phyloP scores from a whole-genome alignment of 1,140 invertebrate species.

The Spodoptera litura region DNA sequence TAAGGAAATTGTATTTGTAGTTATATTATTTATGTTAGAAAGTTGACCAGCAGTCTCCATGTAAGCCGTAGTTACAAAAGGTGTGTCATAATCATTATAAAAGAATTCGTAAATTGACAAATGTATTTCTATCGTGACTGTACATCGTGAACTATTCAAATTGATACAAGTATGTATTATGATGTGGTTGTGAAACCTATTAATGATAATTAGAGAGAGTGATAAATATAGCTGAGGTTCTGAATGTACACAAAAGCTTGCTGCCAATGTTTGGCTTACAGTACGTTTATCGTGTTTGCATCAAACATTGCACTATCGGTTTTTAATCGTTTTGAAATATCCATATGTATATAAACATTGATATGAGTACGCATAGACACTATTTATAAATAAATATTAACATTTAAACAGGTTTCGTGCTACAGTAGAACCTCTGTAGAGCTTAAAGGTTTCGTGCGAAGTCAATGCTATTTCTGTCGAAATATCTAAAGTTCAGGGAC shows the following conservation, averaged over 20 bases:
- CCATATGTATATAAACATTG: background rate
- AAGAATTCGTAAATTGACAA: too few species aligned
- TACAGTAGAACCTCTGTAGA: background rate
- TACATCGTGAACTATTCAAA: slow-evolving; percentile 31
- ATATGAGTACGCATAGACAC: background rate
- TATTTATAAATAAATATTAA: slow-evolving; percentile 21
- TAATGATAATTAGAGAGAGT: slow-evolving; percentile 40
- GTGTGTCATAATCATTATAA: too few species aligned
- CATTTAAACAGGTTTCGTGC: slow-evolving; percentile 26
- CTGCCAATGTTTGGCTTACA: slow-evolving; percentile 12
- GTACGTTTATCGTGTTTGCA: slow-evolving; percentile 13
- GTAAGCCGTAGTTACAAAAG: too few species aligned
- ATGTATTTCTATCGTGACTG: background rate
- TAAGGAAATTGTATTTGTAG: background rate
- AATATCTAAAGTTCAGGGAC: slow-evolving; percentile 26
- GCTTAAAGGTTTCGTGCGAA: slow-evolving; percentile 18
- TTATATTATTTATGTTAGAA: background rate
- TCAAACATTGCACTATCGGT: slow-evolving; percentile 11
- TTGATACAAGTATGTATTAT: slow-evolving; percentile 25
- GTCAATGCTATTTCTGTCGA: slow-evolving; percentile 34
- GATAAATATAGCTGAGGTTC: slow-evolving; percentile 44
- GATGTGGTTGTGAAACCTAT: slow-evolving; percentile 25
- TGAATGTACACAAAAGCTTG: slow-evolving; percentile 10
- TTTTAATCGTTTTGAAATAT: slow-evolving; percentile 28
- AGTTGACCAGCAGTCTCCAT: too few species aligned